A percentile compares a stretch with the other conserved stretches of the same genome.
phyloP scores from a whole-genome alignment of 1,140 invertebrate genomes.

The Apis laboriosa region DNA sequence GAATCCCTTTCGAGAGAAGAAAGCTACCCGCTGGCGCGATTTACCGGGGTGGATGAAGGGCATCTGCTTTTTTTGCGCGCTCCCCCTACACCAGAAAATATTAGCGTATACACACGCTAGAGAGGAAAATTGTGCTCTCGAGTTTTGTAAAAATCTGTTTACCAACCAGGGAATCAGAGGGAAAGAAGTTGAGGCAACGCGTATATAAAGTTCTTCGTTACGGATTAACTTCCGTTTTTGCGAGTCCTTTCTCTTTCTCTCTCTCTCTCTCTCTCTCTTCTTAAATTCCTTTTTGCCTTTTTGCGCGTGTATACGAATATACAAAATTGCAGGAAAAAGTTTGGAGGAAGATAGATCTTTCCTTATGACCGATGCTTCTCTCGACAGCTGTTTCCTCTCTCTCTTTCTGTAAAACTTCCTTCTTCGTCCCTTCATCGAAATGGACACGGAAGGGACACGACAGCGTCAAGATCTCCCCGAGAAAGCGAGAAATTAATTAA shows the following conservation, averaged over 20 bases:
- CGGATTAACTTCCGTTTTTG: conserved; percentile 17
- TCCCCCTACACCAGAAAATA: conserved; percentile 13
- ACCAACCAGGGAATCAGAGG: no score
- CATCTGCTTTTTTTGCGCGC: conserved; percentile 3
- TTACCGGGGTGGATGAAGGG: background rate
- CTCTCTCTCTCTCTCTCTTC: no score
- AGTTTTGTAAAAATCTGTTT: conserved; percentile 5
- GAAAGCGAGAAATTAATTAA: conserved; percentile 9
- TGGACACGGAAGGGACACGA: background rate
- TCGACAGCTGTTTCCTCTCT: no score
- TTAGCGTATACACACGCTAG: background rate
- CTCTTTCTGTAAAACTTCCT: no score
- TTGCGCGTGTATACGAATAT: no score
- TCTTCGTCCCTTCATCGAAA: background rate
- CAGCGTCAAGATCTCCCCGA: background rate
- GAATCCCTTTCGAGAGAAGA: no score
- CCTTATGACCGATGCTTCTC: no score
- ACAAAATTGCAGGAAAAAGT: no score
- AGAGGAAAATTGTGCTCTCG: background rate
- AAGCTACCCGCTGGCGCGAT: background rate
- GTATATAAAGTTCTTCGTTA: background rate
- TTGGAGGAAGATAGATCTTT: no score
- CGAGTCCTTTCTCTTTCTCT: no score
- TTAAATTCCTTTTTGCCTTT: no score
- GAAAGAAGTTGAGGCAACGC: background rate